Evolutionary conservation across 2,888 invertebrate species (phyloP).

Genomic region (Phengaris arion): DNA sequence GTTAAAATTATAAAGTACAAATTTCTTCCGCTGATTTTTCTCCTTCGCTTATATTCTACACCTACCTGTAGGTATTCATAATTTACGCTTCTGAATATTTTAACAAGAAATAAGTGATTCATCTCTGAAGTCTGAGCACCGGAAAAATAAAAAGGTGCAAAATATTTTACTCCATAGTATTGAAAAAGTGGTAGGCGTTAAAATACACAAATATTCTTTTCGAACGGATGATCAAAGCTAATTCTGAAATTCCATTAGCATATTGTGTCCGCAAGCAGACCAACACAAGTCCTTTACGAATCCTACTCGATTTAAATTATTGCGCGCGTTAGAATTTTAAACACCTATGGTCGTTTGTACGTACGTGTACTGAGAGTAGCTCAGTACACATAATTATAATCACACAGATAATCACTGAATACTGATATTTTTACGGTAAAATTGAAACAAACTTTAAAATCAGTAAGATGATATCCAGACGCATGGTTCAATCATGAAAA

Average conservation of each 20-base stretch:
- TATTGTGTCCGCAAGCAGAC: constrained; percentile 4
- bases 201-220: constrained; percentile 40
- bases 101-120: not conserved
- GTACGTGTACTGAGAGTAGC: not conserved
- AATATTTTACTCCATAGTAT: constrained; percentile 14
- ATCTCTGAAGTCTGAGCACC: not conserved
- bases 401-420: not conserved
- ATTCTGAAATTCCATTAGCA: constrained; percentile 42
- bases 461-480: too few species aligned
- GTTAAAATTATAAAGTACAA: not conserved
- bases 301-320: constrained; percentile 25
- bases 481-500: too few species aligned
- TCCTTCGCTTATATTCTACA: not conserved
- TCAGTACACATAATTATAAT: too few species aligned
- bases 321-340: constrained; percentile 22
- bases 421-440: too few species aligned
- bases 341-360: constrained; percentile 18
- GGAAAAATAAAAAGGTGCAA: constrained; percentile 1
- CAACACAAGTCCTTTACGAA: constrained; percentile 23
- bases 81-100: constrained; percentile 9
- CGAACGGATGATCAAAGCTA: constrained; percentile 34
- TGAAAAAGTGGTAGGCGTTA: constrained; percentile 21
- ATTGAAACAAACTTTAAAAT: too few species aligned
- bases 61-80: not conserved
- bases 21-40: not conserved